Evolutionary conservation across 2,797 vertebrate species (phyloP).

Genomic region (Chloroceryle amazona): DNA sequence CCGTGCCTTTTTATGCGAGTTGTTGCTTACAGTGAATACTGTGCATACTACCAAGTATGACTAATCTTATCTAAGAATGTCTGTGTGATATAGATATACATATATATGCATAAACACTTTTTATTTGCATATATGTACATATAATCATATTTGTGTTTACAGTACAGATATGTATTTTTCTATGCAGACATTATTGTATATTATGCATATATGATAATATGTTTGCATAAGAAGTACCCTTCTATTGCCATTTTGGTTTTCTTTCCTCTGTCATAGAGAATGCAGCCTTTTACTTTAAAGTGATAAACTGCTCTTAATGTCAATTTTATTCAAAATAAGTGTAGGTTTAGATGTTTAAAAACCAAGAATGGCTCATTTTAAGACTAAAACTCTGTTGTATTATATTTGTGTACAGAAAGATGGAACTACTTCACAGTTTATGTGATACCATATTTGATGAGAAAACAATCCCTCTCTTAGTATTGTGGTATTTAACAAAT

Average conservation of each 20-base stretch:
- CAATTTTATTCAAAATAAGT: not conserved
- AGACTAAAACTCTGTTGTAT: not conserved
- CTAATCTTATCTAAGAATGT: not conserved
- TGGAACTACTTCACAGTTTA: not conserved
- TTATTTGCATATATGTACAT: slow-evolving; percentile 31
- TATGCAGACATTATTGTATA: not conserved
- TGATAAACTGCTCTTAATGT: not conserved
- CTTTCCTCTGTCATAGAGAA: not conserved
- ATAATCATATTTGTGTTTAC: not conserved
- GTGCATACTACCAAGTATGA: not conserved
- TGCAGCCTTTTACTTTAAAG: not conserved
- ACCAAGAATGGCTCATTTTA: not conserved
- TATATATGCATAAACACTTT: slow-evolving; percentile 12
- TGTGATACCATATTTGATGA: not conserved
- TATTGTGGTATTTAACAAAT: not conserved
- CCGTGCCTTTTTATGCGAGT: not conserved
- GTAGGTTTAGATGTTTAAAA: not conserved
- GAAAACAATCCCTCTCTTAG: not conserved
- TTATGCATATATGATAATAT: not conserved
- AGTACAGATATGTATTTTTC: not conserved
- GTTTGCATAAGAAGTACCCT: slow-evolving; percentile 1
- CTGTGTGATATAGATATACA: not conserved
- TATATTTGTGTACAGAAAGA: slow-evolving; percentile 45
- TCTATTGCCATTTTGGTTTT: not conserved
- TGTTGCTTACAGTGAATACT: not conserved